These are phyloP conservation scores for Chrysogorgia sp. DNA, from an alignment of 92 coral and sea anemone species.

Conservation along the genomic window DNA sequence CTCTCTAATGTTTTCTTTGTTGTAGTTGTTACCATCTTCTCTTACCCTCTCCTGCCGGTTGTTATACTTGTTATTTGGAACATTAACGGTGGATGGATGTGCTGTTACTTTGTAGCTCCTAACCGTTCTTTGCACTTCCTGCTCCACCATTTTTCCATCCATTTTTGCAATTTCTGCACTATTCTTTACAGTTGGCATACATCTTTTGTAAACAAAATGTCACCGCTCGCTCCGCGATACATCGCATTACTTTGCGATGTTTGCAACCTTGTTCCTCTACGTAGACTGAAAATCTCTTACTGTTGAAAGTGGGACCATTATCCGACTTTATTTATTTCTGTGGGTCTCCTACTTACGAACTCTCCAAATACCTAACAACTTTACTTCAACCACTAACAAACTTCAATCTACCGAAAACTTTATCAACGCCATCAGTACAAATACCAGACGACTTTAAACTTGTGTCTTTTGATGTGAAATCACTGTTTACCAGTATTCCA, in stretches of 20 bases:
- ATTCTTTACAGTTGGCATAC: constrained; percentile 32
- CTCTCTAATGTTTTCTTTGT: no score
- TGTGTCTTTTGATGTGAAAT: no score
- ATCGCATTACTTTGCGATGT: constrained; percentile 40
- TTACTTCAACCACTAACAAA: no score
- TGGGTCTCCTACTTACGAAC: no score
- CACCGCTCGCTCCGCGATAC: constrained; percentile 46
- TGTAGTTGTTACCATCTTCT: no score
- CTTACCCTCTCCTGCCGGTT: no score
- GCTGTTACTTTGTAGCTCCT: constrained; percentile 34
- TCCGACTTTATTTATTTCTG: constrained; percentile 36
- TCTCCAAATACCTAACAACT: no score
- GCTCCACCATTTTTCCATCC: constrained; percentile 7
- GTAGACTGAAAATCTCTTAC: constrained; percentile 14
- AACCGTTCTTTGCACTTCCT: constrained; percentile 23
- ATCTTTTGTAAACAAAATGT: constrained; percentile 39
- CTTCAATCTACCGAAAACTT: no score
- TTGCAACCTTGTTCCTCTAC: constrained; percentile 41
- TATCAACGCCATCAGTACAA: no score
- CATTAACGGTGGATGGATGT: constrained; percentile 38
- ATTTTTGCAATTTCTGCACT: constrained; percentile 16
- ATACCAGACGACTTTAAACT: no score
- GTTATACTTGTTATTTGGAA: no score
- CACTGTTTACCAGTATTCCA: no score
- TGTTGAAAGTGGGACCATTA: constrained; percentile 46